Conservation (phyloP, 1,140 invertebrate genomes). For the Halyomorpha halys region DNA sequence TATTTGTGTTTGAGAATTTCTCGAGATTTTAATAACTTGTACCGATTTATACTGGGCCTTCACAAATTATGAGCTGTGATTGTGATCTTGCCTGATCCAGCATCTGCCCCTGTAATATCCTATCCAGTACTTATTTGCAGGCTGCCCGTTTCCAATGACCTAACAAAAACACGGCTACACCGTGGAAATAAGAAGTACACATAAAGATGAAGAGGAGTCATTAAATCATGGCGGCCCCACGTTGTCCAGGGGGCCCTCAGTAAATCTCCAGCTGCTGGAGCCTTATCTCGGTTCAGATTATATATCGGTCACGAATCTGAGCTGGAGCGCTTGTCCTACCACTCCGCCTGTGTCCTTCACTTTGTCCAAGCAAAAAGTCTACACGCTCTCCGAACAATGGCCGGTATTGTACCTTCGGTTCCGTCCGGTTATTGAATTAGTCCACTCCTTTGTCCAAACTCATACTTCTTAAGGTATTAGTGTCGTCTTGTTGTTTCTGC, state of each 20-base stretch:
- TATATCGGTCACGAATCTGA: conserved; percentile 8
- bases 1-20: too few relatives aligned
- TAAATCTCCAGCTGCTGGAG: background rate
- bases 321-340: conserved; percentile 9
- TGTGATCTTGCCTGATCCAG: too few relatives aligned
- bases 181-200: conserved; percentile 2
- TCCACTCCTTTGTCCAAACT: background rate
- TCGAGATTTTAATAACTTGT: too few relatives aligned
- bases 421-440: conserved; percentile 3
- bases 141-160: too few relatives aligned
- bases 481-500: too few relatives aligned
- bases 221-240: conserved; percentile 10
- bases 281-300: conserved; percentile 7
- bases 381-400: conserved; percentile 9
- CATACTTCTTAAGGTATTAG: too few relatives aligned
- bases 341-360: conserved; percentile 6
- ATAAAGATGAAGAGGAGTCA: conserved; percentile 1
- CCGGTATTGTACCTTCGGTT: conserved; percentile 2
- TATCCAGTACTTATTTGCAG: too few relatives aligned
- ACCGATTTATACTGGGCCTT: too few relatives aligned
- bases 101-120: too few relatives aligned
- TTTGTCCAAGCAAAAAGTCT: conserved; percentile 8
- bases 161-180: background rate
- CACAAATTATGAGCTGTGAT: too few relatives aligned
- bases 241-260: conserved; percentile 1